These are phyloP conservation scores for Cheilosia urbana DNA, from an alignment of 2,888 invertebrate genomes.

Conservation along the genomic window DNA sequence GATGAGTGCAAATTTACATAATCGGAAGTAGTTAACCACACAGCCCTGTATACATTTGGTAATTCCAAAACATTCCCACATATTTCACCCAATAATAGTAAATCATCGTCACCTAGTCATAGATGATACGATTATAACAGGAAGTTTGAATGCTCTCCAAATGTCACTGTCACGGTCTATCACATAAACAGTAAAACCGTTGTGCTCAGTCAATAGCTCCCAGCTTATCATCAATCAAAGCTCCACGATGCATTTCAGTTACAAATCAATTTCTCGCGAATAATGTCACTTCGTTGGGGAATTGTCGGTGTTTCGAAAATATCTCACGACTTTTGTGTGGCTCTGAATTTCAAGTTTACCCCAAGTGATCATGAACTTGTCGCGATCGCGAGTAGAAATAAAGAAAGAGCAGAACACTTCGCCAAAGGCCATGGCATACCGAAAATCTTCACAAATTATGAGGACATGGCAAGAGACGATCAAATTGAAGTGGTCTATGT, in stretches of 20 bases:
- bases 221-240: constrained; percentile 2
- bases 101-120: too few relatives aligned
- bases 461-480: constrained; percentile 88
- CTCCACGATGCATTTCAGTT: constrained; percentile 45
- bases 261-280: constrained; percentile 28
- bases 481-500: constrained; percentile 93
- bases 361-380: constrained; percentile 87
- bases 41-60: not conserved
- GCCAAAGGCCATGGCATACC: constrained; percentile 88
- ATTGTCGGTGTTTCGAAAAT: constrained; percentile 92
- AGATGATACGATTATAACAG: not conserved
- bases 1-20: too few relatives aligned
- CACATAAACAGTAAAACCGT: constrained; percentile 30
- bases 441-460: constrained; percentile 89
- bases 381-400: constrained; percentile 90
- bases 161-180: constrained; percentile 40
- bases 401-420: constrained; percentile 88
- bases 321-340: constrained; percentile 91
- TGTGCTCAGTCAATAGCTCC: constrained; percentile 11
- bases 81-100: not conserved
- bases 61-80: not conserved
- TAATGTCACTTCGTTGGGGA: constrained; percentile 88
- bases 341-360: constrained; percentile 86
- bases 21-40: too few relatives aligned
- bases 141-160: constrained; percentile 4